phyloP scores from a whole-genome alignment of 2,797 vertebrate genomes.

The Echeneis naucrates region DNA sequence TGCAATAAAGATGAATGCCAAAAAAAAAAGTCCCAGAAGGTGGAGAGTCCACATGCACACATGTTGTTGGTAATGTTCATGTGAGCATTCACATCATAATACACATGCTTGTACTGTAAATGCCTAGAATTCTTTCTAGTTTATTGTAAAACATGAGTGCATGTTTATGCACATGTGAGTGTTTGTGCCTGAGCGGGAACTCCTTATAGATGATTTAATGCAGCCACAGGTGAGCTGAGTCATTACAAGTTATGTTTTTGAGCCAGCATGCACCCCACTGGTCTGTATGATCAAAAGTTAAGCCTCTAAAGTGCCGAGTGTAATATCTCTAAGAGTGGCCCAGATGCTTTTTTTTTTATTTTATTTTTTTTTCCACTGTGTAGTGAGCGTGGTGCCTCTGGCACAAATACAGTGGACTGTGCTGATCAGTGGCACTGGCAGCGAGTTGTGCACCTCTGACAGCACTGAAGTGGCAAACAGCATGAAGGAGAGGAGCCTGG shows the following conservation, averaged over 20 bases:
- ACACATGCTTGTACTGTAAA: too few relatives aligned
- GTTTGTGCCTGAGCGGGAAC: slow-evolving; percentile 1
- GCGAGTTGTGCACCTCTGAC: slow-evolving; percentile 64
- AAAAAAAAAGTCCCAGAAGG: not conserved
- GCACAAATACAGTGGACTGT: slow-evolving; percentile 51
- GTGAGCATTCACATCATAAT: too few relatives aligned
- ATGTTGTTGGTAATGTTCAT: too few relatives aligned
- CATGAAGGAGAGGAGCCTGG: slow-evolving; percentile 62
- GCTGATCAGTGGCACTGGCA: slow-evolving; percentile 61
- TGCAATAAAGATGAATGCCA: not conserved
- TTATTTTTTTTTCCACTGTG: slow-evolving; percentile 26
- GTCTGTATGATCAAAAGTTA: slow-evolving; percentile 59
- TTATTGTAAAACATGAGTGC: too few relatives aligned
- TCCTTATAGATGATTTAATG: slow-evolving; percentile 11
- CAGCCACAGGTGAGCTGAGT: slow-evolving; percentile 37
- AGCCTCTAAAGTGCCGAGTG: slow-evolving; percentile 34
- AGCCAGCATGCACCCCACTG: slow-evolving; percentile 34
- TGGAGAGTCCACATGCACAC: too few relatives aligned
- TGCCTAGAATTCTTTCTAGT: too few relatives aligned
- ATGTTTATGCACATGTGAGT: not conserved
- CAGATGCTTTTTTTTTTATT: slow-evolving; percentile 32
- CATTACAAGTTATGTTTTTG: slow-evolving; percentile 37
- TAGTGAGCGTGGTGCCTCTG: slow-evolving; percentile 32
- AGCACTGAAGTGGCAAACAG: slow-evolving; percentile 66
- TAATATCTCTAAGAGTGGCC: slow-evolving; percentile 48